Evolutionary conservation across 1,140 invertebrate genomes (phyloP), one percentile per base, ranked within the genome.

Genomic region (Platorchestia sp.): DNA sequence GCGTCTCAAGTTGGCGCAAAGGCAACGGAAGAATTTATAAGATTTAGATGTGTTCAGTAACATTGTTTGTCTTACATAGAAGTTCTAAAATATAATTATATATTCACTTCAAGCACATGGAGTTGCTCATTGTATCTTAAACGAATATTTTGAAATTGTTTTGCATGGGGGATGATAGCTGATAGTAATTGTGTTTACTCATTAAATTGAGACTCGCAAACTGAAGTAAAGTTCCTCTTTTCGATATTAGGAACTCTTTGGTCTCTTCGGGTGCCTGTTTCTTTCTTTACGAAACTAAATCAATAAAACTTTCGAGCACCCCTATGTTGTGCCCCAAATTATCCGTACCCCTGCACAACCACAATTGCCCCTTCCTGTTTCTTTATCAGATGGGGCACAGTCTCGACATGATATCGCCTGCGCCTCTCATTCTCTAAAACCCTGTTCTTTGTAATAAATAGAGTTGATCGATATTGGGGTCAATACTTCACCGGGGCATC

Each of bases 381-480:
- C 87, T 89, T 89, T 89, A 89, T 89, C 87, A 89, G 87, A 89
- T 89, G 87, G 87, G 87, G 87, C 87, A 89, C 87, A 89, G 87
- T 89, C 87, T 89, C 87, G 87, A 89, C 87, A 89, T 36, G 87
- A 89, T 89, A 89, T 89, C 87, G 87, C 41, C 87, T 41, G 87
- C 27, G 87, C 87, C 87, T 44, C 43, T 27, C 41, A 42, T 89
- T 89, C 41, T 75, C 59, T 75, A 75, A 10, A 75, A 75, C 59
- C 59, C 59, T 7, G 87, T 44, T 42, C 87, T 89, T 89, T 89
- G 87, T 89, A 89, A 89, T 89, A 44, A 89, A 89, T 41, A 14
- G 5, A 89, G 43, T 14, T 42, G 87, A 89, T 89, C 87, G 87
- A 89, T 89, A 89, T 10, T 89, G n/a, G 41, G 87, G 41, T 89